Evolutionary conservation across 2,888 invertebrate species (phyloP), one percentile per base, ranked within the genome.

Genomic region (Pseudanteris insignis): DNA sequence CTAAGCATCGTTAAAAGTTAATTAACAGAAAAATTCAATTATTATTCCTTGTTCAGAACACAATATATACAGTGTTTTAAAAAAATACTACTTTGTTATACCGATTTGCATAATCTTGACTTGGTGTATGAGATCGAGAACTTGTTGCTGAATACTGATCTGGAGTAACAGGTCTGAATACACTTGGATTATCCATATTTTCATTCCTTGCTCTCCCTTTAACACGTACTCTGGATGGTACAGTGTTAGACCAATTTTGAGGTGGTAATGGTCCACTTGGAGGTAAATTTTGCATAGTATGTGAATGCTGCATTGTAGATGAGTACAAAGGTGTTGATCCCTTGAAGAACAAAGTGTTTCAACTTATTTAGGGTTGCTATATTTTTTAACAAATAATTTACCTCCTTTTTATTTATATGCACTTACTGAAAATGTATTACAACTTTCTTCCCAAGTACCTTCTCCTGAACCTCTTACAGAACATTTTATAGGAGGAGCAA

Each of bases 151-250:
- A 79, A 69, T 73, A 77, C 65, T 80, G 79, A 65, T 84, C 83
- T 10, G 83, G 83, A 24, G 83, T 83, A 46, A 75, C 73, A 33
- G 82, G 79, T 62, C 82, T 70, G 54, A 74, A 78, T 61, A 65
- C 64, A 51, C 64, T 63, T 30, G 72, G 62, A 34, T 73, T 66
- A 38, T 81, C 81, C 25, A 78, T 69, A 36, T 86, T 86, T 71
- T 84, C 83, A 12, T 85, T 84, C 65, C 84, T 81, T 38, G 85
- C 78, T 53, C 87, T 81, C 8, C 87, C 87, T 66, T 89, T 82
- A 15, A 88, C 89, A 68, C 88, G 81, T 38, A 86, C 84, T 41
- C 81, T 74, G 29, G 80, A 77, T 21, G 88, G 88, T 63, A 88
- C 76, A 8, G 89, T 89, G 70, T 87, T 86, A 9, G 87, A 87